Base-by-base conservation (phyloP, 1,140 invertebrate genomes). In the Lasioglossum baleicum region DNA sequence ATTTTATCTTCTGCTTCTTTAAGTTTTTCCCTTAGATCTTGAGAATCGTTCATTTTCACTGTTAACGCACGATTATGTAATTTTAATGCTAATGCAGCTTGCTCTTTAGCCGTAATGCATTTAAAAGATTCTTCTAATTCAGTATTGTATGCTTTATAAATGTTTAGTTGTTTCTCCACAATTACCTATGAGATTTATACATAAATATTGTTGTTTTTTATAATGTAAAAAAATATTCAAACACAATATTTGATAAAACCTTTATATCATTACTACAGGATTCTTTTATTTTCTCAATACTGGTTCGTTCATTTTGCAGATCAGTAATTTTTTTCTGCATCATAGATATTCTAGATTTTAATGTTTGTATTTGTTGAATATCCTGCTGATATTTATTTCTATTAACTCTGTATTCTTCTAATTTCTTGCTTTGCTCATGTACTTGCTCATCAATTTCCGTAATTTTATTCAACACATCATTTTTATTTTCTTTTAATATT, bases 361-460 rank as follows among this genome's bases (percentile, higher is more conserved):
- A 80, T 42, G 87, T 79, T 70, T 88, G 65, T 75, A 92, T 86
- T 70, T 88, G 64, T 13, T 80, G 66, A n/a, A 85, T 64, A 63
- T 87, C 83, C 40, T 83, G 81, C 26, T 90, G 86, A 74, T 72
- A 76, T 67, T 87, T 74, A 61, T 85, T 92, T 81, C 90, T 90
- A 0, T 56, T 67, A 8, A 75, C 82, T 20, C 91, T 90, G 5
- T 92, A 75, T 31, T 87, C 81, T 26, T 93, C 91, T 15, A 94
- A 80, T 42, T 84, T 71, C 5, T 80, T 76, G 48, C 92, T 90
- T 6, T 89, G 31, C 4, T 82, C 68, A 1, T 75, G 20, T 20
- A 94, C 53, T 67, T 92, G 87, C 2, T 84, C 83, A 35, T 93
- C 90, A 0, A 90, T 65, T 13, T 90, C 81, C 81, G 89, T 75